Conservation (phyloP, 2,888 invertebrate genomes). For the Mimas tiliae region DNA sequence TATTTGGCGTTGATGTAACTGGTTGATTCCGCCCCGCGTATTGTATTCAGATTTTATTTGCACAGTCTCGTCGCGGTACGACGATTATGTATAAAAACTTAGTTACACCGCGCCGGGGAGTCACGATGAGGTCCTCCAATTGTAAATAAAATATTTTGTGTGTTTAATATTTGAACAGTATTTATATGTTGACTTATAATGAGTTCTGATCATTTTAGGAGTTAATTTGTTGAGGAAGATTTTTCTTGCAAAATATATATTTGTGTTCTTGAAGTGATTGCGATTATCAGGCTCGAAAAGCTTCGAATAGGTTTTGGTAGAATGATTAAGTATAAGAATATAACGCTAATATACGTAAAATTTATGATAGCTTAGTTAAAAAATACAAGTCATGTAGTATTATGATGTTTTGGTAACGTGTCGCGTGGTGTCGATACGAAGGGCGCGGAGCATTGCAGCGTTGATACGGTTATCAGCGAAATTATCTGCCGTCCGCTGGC, state of each 20-base stretch:
- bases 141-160: constrained; percentile 4
- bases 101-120: constrained; percentile 47
- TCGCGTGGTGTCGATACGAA: constrained; percentile 32
- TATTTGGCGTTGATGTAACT: constrained; percentile 68
- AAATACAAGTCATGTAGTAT: constrained; percentile 29
- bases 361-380: too few relatives aligned
- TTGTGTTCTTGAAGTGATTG: too few relatives aligned
- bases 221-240: constrained; percentile 9
- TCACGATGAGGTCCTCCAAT: constrained; percentile 52
- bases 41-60: constrained; percentile 69
- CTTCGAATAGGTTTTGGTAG: too few relatives aligned
- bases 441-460: constrained; percentile 34
- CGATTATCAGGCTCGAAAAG: too few relatives aligned
- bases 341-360: too few relatives aligned
- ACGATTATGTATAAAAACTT: constrained; percentile 55
- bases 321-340: too few relatives aligned
- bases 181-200: neutral
- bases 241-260: neutral
- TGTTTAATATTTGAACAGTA: neutral
- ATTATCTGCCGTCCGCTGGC: constrained; percentile 57
- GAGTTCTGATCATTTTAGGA: neutral
- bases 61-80: constrained; percentile 64
- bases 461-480: constrained; percentile 58
- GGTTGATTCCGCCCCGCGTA: constrained; percentile 57
- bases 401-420: constrained; percentile 28